Evolutionary conservation across 2,797 vertebrate species (phyloP).

Genomic region (Clarias laeviceps): DNA sequence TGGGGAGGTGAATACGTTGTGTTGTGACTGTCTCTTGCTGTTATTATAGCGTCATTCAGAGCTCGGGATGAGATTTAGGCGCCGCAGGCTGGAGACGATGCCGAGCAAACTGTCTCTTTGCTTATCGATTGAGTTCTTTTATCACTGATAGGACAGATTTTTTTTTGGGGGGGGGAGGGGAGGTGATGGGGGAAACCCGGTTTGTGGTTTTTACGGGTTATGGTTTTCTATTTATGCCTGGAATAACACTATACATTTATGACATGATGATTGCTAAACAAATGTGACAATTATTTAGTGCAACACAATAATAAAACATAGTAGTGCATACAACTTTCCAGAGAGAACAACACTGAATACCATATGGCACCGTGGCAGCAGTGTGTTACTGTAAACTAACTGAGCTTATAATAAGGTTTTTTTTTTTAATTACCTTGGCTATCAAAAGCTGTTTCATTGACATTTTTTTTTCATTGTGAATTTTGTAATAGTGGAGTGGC

Average conservation of each 20-base stretch:
- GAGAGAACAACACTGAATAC: background rate
- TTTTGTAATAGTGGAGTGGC: background rate
- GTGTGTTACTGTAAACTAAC: background rate
- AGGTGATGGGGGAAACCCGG: no score
- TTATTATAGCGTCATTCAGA: slow-evolving; percentile 64
- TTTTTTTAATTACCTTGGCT: background rate
- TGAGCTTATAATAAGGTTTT: background rate
- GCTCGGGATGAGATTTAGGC: slow-evolving; percentile 53
- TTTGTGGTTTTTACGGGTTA: background rate
- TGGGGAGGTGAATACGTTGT: slow-evolving; percentile 66
- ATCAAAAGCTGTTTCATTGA: background rate
- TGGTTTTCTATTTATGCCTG: background rate
- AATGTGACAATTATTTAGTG: background rate
- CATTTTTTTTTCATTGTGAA: background rate
- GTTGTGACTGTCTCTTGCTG: slow-evolving; percentile 62
- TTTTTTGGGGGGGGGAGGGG: background rate
- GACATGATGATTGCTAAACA: background rate
- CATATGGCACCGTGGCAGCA: background rate
- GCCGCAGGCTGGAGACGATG: slow-evolving; percentile 16
- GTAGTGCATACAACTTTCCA: background rate
- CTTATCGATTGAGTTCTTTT: slow-evolving; percentile 39
- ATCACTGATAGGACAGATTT: slow-evolving; percentile 16
- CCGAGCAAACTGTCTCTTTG: slow-evolving; percentile 23
- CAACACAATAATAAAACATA: background rate
- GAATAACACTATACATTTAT: background rate